Evolutionary conservation across 2,888 invertebrate species (phyloP), one percentile per base, ranked within the genome.

Genomic region (Orchestes rusci): DNA sequence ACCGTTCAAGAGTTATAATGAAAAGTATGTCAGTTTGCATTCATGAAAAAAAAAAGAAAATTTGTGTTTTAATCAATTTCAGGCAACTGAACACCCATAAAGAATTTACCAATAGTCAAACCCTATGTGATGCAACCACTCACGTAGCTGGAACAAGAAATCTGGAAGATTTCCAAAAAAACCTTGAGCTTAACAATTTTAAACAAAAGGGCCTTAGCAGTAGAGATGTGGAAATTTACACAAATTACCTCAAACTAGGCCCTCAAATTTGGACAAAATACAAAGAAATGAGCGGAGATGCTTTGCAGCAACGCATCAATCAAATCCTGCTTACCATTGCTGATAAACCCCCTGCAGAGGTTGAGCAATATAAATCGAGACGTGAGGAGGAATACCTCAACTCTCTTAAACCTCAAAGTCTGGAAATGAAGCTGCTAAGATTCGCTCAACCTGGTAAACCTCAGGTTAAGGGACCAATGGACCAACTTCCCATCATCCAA

Each of bases 401-500:
- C 31, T 50, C 59, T 10, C 54, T 61, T 13, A 65, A 66, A 54
- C 64, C 65, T 4, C 52, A 60, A n/a, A 65, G 66, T 53, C 45
- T 56, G 16, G 62, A 63, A 52, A 64, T 65, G 8, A 63, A 59
- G 52, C 47, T 64, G 30, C 55, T 61, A 27, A 59, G 59, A 53
- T 65, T 66, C 57, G 64, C 62, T 3, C 16, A 39, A 3, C 19
- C 29, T 16, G 43, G 38, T 32, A 30, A 31, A 16, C 10, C 28
- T 13, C 15, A 12, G 3, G 19, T 30, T 2, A 23, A 16, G 15
- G 20, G 37, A 53, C 76, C 77, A 10, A 74, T 77, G 62, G 70
- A 77, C 56, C 62, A 70, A 30, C 57, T 78, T 3, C 70, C 71
- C 53, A 64, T 71, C 37, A 56, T 78, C 13, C 74, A 76, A 56